These are phyloP conservation scores for Patella vulgata DNA, from an alignment of 1,140 invertebrate species.

Conservation along the genomic window DNA sequence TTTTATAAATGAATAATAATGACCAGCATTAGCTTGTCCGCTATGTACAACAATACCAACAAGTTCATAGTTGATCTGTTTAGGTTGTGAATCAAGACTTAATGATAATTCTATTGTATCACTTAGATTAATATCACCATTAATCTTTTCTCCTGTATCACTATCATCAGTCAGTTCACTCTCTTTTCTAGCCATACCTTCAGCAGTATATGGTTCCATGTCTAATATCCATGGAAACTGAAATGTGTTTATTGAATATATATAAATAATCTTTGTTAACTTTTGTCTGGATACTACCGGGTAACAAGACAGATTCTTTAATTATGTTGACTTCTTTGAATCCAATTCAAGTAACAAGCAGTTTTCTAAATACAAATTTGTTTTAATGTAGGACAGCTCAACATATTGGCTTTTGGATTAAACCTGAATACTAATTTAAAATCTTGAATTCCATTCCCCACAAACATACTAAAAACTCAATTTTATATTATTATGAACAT, in stretches of 20 bases:
- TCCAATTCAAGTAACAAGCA: too few species aligned
- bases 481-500: too few species aligned
- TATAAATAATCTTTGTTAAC: conserved; percentile 1
- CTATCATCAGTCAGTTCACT: conserved; percentile 34
- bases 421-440: too few species aligned
- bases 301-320: neutral
- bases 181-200: conserved; percentile 79
- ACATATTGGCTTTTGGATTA: too few species aligned
- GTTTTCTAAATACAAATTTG: too few species aligned
- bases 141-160: conserved; percentile 11
- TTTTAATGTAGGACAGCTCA: too few species aligned
- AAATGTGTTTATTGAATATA: conserved; percentile 11
- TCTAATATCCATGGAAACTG: conserved; percentile 97
- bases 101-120: conserved; percentile 24
- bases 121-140: conserved; percentile 12
- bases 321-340: too few species aligned
- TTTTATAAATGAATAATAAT: conserved; percentile 95
- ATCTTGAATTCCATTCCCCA: too few species aligned
- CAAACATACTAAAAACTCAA: too few species aligned
- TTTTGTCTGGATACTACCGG: neutral
- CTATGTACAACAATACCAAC: conserved; percentile 98
- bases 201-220: conserved; percentile 98
- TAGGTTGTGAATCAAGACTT: conserved; percentile 32
- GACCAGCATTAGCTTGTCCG: conserved; percentile 95
- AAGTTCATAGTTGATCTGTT: conserved; percentile 87